Evolutionary conservation across 2,888 invertebrate species (phyloP).

Genomic region (Podabrus alpinus): DNA sequence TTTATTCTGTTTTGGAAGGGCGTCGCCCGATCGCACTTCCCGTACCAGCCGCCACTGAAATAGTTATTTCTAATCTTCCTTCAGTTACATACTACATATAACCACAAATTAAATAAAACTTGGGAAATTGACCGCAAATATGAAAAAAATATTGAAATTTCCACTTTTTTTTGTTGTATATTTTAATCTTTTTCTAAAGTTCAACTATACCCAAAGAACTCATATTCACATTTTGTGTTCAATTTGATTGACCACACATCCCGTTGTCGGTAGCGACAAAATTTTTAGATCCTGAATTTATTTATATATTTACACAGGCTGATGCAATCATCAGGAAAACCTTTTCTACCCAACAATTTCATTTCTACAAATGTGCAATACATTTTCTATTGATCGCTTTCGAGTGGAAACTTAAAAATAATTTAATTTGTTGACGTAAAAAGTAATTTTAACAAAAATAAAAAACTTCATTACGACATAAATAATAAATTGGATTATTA

Average conservation of each 20-base stretch:
- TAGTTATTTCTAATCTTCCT: too few species aligned
- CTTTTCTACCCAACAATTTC: background rate
- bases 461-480: background rate
- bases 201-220: background rate
- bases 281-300: background rate
- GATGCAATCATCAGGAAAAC: background rate
- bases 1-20: too few species aligned
- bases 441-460: background rate
- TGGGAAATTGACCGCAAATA: too few species aligned
- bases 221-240: background rate
- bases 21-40: too few species aligned
- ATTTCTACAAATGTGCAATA: background rate
- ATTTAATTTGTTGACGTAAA: background rate
- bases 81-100: too few species aligned
- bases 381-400: background rate
- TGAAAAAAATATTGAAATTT: too few species aligned
- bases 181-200: background rate
- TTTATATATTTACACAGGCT: background rate
- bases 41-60: too few species aligned
- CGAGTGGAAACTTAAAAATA: background rate
- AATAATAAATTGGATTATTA: background rate
- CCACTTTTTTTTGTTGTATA: background rate
- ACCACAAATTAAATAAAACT: too few species aligned
- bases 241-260: background rate
- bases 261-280: too few species aligned